phyloP scores from a whole-genome alignment of 1,140 invertebrate genomes.

The Panagrolaimus sp. region DNA sequence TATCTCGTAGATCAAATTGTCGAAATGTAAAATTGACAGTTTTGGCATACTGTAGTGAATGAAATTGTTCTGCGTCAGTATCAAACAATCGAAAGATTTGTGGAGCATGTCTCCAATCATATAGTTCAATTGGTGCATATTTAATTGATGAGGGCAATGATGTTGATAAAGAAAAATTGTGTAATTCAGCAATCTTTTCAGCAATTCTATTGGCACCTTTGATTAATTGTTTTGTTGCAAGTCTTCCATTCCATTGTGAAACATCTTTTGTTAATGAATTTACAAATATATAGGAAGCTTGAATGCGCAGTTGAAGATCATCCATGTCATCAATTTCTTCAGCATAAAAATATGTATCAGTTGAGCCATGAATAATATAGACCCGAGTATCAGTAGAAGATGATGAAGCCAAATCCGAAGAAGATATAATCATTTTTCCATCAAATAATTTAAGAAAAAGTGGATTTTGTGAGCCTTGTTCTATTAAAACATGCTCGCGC shows the following conservation, averaged over 20 bases:
- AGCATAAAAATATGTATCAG: not conserved
- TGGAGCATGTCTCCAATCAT: constrained; percentile 21
- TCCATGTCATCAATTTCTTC: not conserved
- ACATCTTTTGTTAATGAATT: not conserved
- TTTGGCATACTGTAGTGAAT: not conserved
- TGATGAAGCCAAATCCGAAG: not conserved
- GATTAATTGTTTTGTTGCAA: not conserved
- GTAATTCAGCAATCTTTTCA: not conserved
- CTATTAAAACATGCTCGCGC: constrained; percentile 30
- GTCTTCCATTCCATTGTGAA: not conserved
- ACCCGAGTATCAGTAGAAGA: not conserved
- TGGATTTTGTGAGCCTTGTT: constrained; percentile 33
- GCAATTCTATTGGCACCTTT: not conserved
- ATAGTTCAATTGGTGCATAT: not conserved
- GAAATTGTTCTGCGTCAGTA: constrained; percentile 28
- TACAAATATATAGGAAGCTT: not conserved
- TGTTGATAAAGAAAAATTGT: not conserved
- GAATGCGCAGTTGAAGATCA: not conserved
- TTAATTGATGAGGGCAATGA: not conserved
- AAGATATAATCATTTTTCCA: constrained; percentile 22
- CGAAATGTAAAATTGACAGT: constrained; percentile 29
- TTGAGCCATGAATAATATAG: not conserved
- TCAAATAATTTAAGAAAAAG: constrained; percentile 31
- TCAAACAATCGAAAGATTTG: constrained; percentile 26
- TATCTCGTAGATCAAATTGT: constrained; percentile 29